Percentiles rank a stretch among this genome's conserved stretches.
These are phyloP conservation scores for Zenarchopterus dispar DNA, from an alignment of 2,797 vertebrate species.

Conservation along the genomic window DNA sequence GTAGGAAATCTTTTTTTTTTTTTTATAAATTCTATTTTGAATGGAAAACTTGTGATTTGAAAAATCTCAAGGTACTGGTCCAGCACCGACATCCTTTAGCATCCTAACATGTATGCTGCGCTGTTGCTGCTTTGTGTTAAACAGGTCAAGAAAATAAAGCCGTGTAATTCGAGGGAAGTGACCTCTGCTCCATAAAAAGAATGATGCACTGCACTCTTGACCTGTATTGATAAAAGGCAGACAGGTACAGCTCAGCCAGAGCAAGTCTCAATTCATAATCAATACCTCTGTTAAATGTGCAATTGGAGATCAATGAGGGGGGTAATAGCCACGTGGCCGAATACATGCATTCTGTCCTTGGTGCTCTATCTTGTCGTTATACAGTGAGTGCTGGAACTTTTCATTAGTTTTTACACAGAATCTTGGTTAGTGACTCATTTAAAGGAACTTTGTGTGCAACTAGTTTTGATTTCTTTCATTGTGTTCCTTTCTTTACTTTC, in stretches of 20 bases:
- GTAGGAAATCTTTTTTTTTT: not conserved
- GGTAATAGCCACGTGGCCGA: constrained; percentile 40
- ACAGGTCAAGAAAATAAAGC: too few relatives aligned
- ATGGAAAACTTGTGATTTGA: not conserved
- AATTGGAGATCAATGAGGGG: constrained; percentile 48
- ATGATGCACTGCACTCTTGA: constrained; percentile 37
- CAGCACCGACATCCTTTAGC: not conserved
- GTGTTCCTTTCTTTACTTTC: not conserved
- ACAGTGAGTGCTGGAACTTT: constrained; percentile 36
- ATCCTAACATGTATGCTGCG: not conserved
- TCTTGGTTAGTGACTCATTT: constrained; percentile 32
- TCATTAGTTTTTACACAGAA: constrained; percentile 43
- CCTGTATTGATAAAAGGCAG: constrained; percentile 42
- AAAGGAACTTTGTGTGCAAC: constrained; percentile 11
- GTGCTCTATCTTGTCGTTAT: constrained; percentile 19
- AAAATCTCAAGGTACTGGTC: not conserved
- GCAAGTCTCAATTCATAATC: constrained; percentile 64
- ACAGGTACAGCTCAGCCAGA: constrained; percentile 44
- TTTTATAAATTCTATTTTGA: not conserved
- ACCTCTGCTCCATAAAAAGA: constrained; percentile 32
- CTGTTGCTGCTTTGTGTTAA: too few relatives aligned
- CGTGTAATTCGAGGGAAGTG: constrained; percentile 28
- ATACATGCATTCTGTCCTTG: constrained; percentile 27
- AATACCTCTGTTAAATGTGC: constrained; percentile 57
- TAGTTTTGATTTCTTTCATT: not conserved